Percentiles rank a stretch among this genome's conserved stretches.
phyloP scores from a whole-genome alignment of 2,113 vertebrate species.

The Toxotes jaculatrix region DNA sequence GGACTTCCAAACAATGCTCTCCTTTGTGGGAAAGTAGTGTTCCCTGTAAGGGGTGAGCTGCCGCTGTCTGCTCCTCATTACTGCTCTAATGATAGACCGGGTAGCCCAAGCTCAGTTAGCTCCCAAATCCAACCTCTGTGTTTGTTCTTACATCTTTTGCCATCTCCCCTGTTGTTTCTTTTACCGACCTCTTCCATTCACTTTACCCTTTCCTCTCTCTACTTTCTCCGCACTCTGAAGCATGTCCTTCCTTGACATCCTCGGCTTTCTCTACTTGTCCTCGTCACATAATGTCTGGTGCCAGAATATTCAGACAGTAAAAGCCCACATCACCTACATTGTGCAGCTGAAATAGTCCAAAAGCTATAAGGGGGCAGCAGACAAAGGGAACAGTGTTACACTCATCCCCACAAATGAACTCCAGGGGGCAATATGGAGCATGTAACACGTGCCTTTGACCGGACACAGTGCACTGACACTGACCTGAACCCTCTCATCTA shows the following conservation, averaged over 20 bases:
- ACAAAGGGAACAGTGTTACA: slow-evolving; percentile 35
- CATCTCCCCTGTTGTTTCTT: not conserved
- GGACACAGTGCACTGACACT: not conserved
- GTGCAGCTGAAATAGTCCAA: slow-evolving; percentile 6
- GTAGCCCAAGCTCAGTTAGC: slow-evolving; percentile 20
- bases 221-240: not conserved
- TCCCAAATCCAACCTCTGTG: not conserved
- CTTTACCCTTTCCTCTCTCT: not conserved
- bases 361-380: slow-evolving; percentile 16
- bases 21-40: slow-evolving; percentile 19
- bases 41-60: not conserved
- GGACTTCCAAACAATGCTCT: slow-evolving; percentile 28
- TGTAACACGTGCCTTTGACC: not conserved
- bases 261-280: not conserved
- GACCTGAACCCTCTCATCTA: not conserved
- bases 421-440: slow-evolving; percentile 17
- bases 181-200: not conserved
- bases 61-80: slow-evolving; percentile 41
- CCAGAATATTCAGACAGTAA: not conserved
- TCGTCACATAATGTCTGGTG: not conserved
- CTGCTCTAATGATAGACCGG: slow-evolving; percentile 49
- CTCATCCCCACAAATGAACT: slow-evolving; percentile 4
- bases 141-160: not conserved
- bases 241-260: not conserved
- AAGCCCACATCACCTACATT: slow-evolving; percentile 31